Conservation (phyloP, 2,797 vertebrate genomes). For the Gymnocypris eckloni region DNA sequence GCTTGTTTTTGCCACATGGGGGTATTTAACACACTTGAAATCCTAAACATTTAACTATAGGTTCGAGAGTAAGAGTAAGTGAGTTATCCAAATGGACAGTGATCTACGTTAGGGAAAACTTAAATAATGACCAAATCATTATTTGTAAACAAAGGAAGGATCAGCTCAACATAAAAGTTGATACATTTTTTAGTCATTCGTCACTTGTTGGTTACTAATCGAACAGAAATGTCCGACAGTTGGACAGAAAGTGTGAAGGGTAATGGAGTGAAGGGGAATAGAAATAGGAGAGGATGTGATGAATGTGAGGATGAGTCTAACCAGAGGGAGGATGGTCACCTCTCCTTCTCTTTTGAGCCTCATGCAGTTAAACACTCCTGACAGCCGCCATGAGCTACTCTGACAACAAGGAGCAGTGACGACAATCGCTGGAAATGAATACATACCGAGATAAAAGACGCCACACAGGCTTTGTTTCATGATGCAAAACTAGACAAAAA, state of each 20-base stretch:
- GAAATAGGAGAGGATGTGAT: conserved; percentile 19
- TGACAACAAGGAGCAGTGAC: conserved; percentile 43
- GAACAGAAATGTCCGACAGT: conserved; percentile 17
- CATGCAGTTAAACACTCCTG: conserved; percentile 50
- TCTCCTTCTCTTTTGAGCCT: conserved; percentile 34
- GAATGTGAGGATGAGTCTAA: conserved; percentile 40
- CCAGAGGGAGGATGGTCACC: conserved; percentile 38
- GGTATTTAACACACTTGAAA: neutral
- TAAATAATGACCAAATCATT: neutral
- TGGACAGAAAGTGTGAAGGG: conserved; percentile 28
- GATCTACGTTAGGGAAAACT: neutral
- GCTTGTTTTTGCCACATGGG: neutral
- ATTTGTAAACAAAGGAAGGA: neutral
- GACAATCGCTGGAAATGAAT: conserved; percentile 5
- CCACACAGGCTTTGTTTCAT: neutral
- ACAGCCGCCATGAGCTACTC: conserved; percentile 54
- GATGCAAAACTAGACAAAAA: conserved; percentile 18
- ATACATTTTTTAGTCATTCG: conserved; percentile 4
- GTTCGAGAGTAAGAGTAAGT: neutral
- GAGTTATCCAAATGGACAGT: neutral
- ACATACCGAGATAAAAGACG: neutral
- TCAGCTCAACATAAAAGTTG: conserved; percentile 6
- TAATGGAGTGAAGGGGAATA: neutral
- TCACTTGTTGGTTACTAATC: neutral
- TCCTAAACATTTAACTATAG: neutral